phyloP scores from a whole-genome alignment of 2,888 invertebrate genomes.

The Nomada hirtipes region DNA sequence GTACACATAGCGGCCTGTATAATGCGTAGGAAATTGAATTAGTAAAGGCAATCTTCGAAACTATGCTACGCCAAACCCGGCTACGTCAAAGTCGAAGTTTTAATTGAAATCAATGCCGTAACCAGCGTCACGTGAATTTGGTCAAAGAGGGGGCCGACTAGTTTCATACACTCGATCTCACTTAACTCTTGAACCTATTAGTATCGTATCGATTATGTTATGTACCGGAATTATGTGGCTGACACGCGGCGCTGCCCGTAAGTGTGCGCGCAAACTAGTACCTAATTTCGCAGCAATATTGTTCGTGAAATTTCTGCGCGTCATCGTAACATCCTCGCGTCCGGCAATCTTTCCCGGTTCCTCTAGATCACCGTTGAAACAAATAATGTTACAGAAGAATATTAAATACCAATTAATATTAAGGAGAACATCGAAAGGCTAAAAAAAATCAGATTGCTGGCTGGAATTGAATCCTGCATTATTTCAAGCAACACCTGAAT shows the following conservation, averaged over 20 bases:
- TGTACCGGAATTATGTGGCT: conserved; percentile 54
- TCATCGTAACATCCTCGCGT: conserved; percentile 6
- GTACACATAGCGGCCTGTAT: conserved; percentile 1
- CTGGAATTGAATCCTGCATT: too few species aligned
- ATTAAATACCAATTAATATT: too few species aligned
- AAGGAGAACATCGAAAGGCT: too few species aligned
- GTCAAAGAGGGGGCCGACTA: conserved; percentile 63
- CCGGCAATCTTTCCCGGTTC: conserved; percentile 2
- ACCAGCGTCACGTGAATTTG: conserved; percentile 68
- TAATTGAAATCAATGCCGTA: conserved; percentile 70
- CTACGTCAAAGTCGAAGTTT: conserved; percentile 68
- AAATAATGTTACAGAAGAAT: neutral
- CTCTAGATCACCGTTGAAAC: neutral
- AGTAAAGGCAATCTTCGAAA: conserved; percentile 62
- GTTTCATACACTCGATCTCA: conserved; percentile 65
- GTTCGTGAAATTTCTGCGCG: conserved; percentile 6
- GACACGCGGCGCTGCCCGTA: conserved; percentile 43
- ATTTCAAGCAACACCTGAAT: too few species aligned
- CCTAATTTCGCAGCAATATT: conserved; percentile 49
- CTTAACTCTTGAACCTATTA: conserved; percentile 68
- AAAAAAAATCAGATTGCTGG: too few species aligned
- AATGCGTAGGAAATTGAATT: conserved; percentile 60
- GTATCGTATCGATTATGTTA: conserved; percentile 64
- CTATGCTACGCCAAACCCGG: conserved; percentile 44
- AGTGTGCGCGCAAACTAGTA: conserved; percentile 43